Evolutionary conservation across 2,888 invertebrate species (phyloP), one percentile per base, ranked within the genome.

Genomic region (Dicyrtoma fusca): DNA sequence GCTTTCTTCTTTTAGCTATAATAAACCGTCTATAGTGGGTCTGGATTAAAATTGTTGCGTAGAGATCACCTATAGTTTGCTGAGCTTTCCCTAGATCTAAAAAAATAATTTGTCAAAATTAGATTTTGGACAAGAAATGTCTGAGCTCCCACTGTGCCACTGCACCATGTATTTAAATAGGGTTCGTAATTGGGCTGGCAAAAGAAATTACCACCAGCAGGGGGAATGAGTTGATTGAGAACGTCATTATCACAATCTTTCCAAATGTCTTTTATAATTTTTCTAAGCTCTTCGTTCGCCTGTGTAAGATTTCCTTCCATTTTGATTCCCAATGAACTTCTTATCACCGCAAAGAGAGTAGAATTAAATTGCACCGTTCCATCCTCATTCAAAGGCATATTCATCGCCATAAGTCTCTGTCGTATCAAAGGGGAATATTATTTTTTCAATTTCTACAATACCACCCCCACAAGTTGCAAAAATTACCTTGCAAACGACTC

Each of bases 241-340:
- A 99, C 87, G 84, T 95, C 95, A 0, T 94, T 91, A 83, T 92
- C 95, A 0, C 97, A 98, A 71, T 97, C 87, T 83, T 99, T 98
- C 98, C 98, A 99, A 79, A 98, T 96, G 84, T 95, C 95, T 83
- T 93, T 94, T 76, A 98, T 98, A 0, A 97, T 95, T 0, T 94
- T 90, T 79, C 98, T 81, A 68, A 88, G 82, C 77, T 87, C 87
- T 79, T 87, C 87, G 81, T 88, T 88, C 14, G 87, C 86, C 77
- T 87, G 85, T 82, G 88, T 87, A 73, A 86, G 85, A 77, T 86
- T 86, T 79, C 86, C 87, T 79, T 87, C 87, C 2, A 85, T 86
- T 82, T 87, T 87, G 75, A 88, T 88, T 78, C 86, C 85, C 51
- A 88, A 82, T 73, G 87, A 87, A 2, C 88, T 88, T 53, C 88